Percentiles rank a stretch among this genome's conserved stretches.
Evolutionary conservation across 1,140 invertebrate species (phyloP).

Genomic region (Leguminivora glycinivorella): DNA sequence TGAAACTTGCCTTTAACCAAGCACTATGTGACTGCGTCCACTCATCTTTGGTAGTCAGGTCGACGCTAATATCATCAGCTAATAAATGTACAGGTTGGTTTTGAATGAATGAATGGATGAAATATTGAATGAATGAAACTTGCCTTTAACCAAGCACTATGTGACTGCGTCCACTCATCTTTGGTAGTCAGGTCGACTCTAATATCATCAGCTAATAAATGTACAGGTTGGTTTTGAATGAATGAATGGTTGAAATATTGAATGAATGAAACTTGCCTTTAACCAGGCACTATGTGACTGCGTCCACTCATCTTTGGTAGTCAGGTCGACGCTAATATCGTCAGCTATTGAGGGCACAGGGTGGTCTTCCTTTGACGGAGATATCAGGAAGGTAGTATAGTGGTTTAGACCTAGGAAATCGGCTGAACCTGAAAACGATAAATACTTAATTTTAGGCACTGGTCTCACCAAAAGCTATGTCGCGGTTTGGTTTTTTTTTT

Average conservation of each 20-base stretch:
- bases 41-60: conserved; percentile 32
- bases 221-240: not conserved
- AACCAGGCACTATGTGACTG: conserved; percentile 44
- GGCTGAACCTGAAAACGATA: conserved; percentile 68
- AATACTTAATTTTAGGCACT: too few relatives aligned
- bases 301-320: conserved; percentile 40
- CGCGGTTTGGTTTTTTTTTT: too few relatives aligned
- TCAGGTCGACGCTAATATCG: conserved; percentile 39
- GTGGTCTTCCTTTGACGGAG: conserved; percentile 26
- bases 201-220: conserved; percentile 44
- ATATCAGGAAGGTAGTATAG: conserved; percentile 75
- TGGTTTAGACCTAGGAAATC: conserved; percentile 77
- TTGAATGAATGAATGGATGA: not conserved
- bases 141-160: conserved; percentile 52
- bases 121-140: too few relatives aligned
- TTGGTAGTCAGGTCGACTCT: conserved; percentile 35
- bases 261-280: conserved; percentile 45
- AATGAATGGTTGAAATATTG: too few relatives aligned
- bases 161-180: conserved; percentile 38
- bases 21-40: conserved; percentile 42
- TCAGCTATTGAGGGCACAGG: conserved; percentile 40
- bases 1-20: conserved; percentile 49
- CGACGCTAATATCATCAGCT: conserved; percentile 40
- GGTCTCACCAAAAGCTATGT: too few relatives aligned
- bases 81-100: conserved; percentile 34